A percentile compares a stretch with the other conserved stretches of the same genome.
Conservation (phyloP, 2,797 vertebrate species). For the Anisognathus igniventris region DNA sequence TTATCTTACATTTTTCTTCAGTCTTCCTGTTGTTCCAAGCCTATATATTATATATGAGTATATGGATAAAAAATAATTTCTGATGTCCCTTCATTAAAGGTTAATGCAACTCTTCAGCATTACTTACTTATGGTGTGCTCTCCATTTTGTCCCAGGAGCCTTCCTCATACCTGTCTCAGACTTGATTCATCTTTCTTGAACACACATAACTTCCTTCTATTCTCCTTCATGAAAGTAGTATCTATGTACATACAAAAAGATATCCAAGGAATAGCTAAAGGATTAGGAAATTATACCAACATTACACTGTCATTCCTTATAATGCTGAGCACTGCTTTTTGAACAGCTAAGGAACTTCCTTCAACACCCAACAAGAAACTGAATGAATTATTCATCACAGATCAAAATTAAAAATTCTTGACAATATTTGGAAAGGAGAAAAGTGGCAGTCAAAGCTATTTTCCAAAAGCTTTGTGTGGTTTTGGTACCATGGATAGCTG, state of each 20-base stretch:
- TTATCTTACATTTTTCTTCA: background rate
- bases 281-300: background rate
- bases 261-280: background rate
- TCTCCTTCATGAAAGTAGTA: background rate
- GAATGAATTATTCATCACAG: background rate
- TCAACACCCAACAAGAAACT: background rate
- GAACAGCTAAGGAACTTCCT: background rate
- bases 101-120: background rate
- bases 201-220: background rate
- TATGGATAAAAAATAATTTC: background rate
- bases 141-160: background rate
- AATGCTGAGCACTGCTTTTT: background rate
- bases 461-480: background rate
- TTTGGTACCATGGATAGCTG: background rate
- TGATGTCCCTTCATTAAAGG: background rate
- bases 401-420: background rate
- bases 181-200: background rate
- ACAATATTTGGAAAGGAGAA: background rate
- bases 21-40: background rate
- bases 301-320: background rate
- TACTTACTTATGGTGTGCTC: background rate
- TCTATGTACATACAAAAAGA: background rate
- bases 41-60: background rate
- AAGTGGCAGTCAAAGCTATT: background rate
- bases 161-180: background rate